Evolutionary conservation across 2,113 vertebrate species (phyloP).

Genomic region (Labeo catla): DNA sequence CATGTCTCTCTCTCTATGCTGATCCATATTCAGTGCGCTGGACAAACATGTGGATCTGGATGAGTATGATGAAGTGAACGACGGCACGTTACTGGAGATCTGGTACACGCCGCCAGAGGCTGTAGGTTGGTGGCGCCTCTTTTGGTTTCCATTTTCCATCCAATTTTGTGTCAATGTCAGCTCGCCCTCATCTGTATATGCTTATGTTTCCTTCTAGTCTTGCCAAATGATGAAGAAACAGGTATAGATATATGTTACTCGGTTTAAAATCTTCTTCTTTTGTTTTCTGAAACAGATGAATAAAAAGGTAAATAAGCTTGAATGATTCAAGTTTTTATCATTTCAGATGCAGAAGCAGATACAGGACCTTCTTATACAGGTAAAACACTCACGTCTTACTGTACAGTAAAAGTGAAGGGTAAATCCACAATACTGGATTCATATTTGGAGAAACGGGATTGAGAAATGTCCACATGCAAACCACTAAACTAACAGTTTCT

Average conservation of each 20-base stretch:
- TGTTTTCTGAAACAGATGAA: not conserved
- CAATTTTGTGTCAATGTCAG: not conserved
- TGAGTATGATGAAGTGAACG: conserved; percentile 36
- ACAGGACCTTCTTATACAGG: conserved; percentile 42
- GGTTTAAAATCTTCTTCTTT: not conserved
- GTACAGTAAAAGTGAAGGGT: not conserved
- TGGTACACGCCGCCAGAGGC: conserved; percentile 53
- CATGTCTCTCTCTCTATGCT: not conserved
- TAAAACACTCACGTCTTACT: not conserved
- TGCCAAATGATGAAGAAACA: conserved; percentile 27
- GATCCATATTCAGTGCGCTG: conserved; percentile 37
- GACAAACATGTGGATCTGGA: conserved; percentile 38
- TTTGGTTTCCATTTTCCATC: not conserved
- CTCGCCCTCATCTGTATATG: not conserved
- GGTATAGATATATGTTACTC: not conserved
- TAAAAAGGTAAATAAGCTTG: not conserved
- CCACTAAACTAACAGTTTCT: not conserved
- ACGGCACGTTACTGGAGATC: conserved; percentile 43
- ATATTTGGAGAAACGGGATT: not conserved
- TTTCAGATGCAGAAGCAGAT: conserved; percentile 41
- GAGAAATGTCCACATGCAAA: not conserved
- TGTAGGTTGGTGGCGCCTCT: conserved; percentile 22
- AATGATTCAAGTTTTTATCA: not conserved
- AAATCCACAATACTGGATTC: not conserved
- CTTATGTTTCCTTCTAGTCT: conserved; percentile 16